Evolutionary conservation across 2,113 vertebrate species (phyloP).

Genomic region (Ia io): DNA sequence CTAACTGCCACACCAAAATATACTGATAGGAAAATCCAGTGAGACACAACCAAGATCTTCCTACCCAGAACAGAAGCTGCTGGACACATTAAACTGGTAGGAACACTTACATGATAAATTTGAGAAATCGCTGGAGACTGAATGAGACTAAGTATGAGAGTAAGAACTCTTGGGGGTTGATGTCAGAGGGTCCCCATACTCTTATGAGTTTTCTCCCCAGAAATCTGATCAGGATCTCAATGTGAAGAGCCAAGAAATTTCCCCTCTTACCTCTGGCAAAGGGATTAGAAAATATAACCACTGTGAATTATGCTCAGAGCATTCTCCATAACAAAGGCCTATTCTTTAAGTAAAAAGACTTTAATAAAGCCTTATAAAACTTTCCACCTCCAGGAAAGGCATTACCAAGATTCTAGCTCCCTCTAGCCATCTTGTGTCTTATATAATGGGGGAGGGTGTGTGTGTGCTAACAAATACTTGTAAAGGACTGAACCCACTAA

Average conservation of each 20-base stretch:
- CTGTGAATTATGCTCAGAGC: not conserved
- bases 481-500: not conserved
- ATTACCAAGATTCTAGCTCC: not conserved
- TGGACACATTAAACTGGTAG: not conserved
- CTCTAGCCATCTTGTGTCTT: not conserved
- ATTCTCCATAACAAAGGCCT: not conserved
- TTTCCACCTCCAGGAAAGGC: not conserved
- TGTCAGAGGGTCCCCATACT: not conserved
- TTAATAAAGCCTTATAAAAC: not conserved
- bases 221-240: not conserved
- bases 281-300: not conserved
- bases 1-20: not conserved
- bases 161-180: not conserved
- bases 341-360: not conserved
- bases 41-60: not conserved
- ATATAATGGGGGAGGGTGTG: not conserved
- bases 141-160: not conserved
- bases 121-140: not conserved
- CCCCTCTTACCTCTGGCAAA: not conserved
- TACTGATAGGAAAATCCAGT: not conserved
- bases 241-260: not conserved
- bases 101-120: not conserved
- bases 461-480: not conserved
- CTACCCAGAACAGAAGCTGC: not conserved
- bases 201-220: too few species aligned